Base-by-base conservation (phyloP, 2,113 vertebrate species). In the Rhinopomastus cyanomelas region DNA sequence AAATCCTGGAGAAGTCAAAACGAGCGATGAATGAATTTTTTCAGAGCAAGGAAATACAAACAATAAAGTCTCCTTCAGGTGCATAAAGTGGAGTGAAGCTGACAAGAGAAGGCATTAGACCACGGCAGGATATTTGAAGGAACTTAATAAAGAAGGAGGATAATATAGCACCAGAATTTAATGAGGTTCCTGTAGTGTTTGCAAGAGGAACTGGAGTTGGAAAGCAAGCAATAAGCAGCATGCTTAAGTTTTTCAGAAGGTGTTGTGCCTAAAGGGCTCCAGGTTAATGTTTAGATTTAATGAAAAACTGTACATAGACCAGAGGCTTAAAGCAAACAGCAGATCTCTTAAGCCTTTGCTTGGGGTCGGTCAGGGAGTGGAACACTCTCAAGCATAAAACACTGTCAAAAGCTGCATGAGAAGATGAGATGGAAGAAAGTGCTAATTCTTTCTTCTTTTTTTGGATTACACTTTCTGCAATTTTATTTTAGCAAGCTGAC, bases 131-230 rank as follows among this genome's bases (percentile, higher is more conserved):
- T 69, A 53, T 73, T 92, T 89, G 85, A 93, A 88, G 72, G 74
- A 95, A 92, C 77, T 85, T 90, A 91, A 95, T 89, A 90, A 95
- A 88, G 93, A 25, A 85, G 34, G 51, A 96, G 44, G 57, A 56
- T 87, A 82, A 78, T 53, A 81, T 39, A 84, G 67, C 44, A 69
- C 46, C 59, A 55, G 89, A 92, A 95, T 87, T 78, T 95, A 94
- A 94, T 87, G 92, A 94, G 61, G 74, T 94, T 78, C 83, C 93
- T 57, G 71, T 90, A 95, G 83, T 80, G 69, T 87, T 87, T 88
- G 81, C 66, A 72, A 65, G 91, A 90, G 51, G 67, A 94, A 85
- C 67, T 48, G 26, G n/a, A 76, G 71, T 21, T 82, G 44, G 78
- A 64, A 91, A 84, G 57, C 64, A 67, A 89, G 82, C 49, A 92